phyloP scores from a whole-genome alignment of 2,113 vertebrate genomes.

The Phalacrocorax pelagicus region DNA sequence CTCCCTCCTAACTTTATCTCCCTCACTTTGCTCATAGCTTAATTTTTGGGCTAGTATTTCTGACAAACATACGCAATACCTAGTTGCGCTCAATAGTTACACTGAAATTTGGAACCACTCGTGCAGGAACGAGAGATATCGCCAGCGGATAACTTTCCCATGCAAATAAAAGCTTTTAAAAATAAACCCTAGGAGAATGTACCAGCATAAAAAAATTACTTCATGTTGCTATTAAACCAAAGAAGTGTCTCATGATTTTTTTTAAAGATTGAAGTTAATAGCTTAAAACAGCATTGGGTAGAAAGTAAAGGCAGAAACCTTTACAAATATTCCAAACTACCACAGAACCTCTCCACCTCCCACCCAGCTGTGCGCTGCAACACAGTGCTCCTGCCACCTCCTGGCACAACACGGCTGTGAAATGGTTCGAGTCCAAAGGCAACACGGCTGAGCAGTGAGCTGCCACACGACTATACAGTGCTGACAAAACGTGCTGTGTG shows the following conservation, averaged over 20 bases:
- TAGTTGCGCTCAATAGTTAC: neutral
- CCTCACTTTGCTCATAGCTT: neutral
- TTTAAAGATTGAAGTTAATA: neutral
- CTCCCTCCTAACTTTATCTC: neutral
- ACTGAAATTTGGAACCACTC: fast-evolving
- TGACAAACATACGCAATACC: neutral
- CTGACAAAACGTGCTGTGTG: too few species aligned
- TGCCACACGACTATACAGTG: fast-evolving
- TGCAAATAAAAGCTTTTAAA: neutral
- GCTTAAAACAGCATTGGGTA: neutral
- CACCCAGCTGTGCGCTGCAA: neutral
- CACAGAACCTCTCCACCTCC: neutral
- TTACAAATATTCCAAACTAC: neutral
- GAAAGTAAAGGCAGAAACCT: neutral
- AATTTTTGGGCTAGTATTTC: neutral
- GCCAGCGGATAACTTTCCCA: neutral
- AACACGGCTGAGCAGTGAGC: fast-evolving
- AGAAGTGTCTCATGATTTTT: neutral
- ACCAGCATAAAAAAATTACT: neutral
- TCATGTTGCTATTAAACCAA: neutral
- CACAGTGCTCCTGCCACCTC: neutral
- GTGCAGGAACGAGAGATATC: neutral
- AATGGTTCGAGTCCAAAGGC: neutral
- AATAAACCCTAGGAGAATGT: neutral
- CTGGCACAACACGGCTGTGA: fast-evolving